phyloP scores from a whole-genome alignment of 1,140 invertebrate genomes.

The Medauroidea extradentata region DNA sequence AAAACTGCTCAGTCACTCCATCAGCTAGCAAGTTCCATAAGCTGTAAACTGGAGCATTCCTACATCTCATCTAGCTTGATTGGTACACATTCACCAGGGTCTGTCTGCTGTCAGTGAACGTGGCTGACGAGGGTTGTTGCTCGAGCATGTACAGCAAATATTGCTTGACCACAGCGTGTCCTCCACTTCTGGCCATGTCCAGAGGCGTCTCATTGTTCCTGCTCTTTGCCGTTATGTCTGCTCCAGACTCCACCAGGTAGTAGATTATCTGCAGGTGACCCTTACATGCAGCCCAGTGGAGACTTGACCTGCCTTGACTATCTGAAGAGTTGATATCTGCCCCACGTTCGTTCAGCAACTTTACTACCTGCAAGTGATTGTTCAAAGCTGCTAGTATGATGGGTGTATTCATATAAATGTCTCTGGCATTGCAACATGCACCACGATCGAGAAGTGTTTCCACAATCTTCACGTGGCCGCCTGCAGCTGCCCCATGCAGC shows the following conservation, averaged over 20 bases:
- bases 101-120: no score
- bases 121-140: no score
- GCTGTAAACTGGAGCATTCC: no score
- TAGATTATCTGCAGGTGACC: neutral
- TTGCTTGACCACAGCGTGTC: no score
- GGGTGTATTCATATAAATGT: constrained; percentile 13
- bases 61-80: no score
- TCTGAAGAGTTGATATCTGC: constrained; percentile 2
- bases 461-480: neutral
- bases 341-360: neutral
- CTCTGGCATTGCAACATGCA: neutral
- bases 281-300: constrained; percentile 64
- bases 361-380: constrained; percentile 22
- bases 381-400: constrained; percentile 30
- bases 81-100: no score
- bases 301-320: constrained; percentile 58
- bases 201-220: no score
- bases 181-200: no score
- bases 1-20: no score
- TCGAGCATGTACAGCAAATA: no score
- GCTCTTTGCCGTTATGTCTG: no score
- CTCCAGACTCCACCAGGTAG: neutral
- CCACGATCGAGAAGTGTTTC: constrained; percentile 27
- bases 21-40: no score
- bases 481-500: constrained; percentile 52